phyloP scores from a whole-genome alignment of 2,888 invertebrate genomes.

The Phortica magna region DNA sequence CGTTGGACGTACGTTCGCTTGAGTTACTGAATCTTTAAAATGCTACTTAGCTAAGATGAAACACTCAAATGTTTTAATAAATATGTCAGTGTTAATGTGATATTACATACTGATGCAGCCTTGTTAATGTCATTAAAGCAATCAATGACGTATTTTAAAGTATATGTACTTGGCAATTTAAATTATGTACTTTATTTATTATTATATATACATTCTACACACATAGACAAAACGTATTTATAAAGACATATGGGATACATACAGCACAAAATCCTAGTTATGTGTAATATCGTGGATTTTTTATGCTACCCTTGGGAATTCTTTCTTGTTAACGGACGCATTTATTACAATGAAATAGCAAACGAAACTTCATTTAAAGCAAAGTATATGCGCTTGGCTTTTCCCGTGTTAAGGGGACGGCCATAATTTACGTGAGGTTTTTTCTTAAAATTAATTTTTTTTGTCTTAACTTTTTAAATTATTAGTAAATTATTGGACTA shows the following conservation, averaged over 20 bases:
- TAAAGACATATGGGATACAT: neutral
- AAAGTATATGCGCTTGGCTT: neutral
- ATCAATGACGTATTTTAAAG: constrained; percentile 70
- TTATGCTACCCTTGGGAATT: constrained; percentile 49
- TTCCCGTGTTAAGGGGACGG: too few species aligned
- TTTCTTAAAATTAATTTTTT: too few species aligned
- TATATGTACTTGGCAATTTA: constrained; percentile 67
- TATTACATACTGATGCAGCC: constrained; percentile 34
- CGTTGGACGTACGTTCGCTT: neutral
- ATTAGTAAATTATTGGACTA: too few species aligned
- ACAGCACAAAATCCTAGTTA: constrained; percentile 43
- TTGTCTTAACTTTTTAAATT: too few species aligned
- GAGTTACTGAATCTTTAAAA: constrained; percentile 50
- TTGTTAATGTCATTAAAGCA: constrained; percentile 62
- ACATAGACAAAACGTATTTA: neutral
- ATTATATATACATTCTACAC: constrained; percentile 29
- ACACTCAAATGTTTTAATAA: constrained; percentile 63
- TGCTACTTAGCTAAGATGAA: constrained; percentile 71
- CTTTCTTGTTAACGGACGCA: constrained; percentile 44
- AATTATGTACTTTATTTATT: constrained; percentile 61
- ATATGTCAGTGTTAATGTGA: constrained; percentile 18
- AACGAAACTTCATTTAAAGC: neutral
- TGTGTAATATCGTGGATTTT: constrained; percentile 36
- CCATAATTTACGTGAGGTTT: too few species aligned
- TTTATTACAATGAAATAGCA: constrained; percentile 26